phyloP scores from a whole-genome alignment of 2,113 vertebrate species.

The Tor tambroides region DNA sequence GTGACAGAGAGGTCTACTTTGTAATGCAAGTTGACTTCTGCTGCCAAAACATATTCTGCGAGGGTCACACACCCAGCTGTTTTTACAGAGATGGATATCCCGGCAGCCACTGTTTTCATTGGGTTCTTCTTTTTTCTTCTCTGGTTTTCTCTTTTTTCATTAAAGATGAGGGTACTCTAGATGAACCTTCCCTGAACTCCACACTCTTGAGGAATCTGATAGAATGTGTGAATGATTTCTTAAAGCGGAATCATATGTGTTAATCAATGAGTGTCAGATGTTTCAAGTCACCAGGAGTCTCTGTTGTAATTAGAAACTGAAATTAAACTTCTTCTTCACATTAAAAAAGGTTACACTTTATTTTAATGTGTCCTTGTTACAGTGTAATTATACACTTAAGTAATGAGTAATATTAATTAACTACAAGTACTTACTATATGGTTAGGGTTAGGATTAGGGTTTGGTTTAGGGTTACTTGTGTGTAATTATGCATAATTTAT shows the following conservation, averaged over 20 bases:
- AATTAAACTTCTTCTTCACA: no score
- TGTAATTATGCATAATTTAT: no score
- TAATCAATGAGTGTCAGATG: conserved; percentile 17
- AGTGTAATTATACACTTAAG: no score
- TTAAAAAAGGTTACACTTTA: no score
- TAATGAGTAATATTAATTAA: no score
- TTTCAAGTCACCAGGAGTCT: neutral
- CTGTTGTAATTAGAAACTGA: neutral
- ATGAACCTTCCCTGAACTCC: conserved; percentile 77
- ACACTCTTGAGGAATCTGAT: conserved; percentile 72
- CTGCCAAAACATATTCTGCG: conserved; percentile 68
- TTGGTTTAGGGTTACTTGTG: no score
- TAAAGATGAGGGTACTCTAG: conserved; percentile 47
- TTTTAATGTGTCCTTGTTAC: no score
- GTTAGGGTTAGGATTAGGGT: no score
- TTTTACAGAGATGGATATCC: conserved; percentile 77
- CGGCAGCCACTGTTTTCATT: conserved; percentile 69
- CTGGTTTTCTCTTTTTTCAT: conserved; percentile 50
- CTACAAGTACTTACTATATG: no score
- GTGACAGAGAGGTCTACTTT: conserved; percentile 66
- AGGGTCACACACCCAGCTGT: conserved; percentile 67
- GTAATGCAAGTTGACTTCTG: conserved; percentile 67
- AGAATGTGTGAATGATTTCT: conserved; percentile 77
- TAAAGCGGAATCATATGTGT: conserved; percentile 54
- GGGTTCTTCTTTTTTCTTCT: conserved; percentile 66